Conservation (phyloP, 2,797 vertebrate genomes). For the Cetoscarus ocellatus region DNA sequence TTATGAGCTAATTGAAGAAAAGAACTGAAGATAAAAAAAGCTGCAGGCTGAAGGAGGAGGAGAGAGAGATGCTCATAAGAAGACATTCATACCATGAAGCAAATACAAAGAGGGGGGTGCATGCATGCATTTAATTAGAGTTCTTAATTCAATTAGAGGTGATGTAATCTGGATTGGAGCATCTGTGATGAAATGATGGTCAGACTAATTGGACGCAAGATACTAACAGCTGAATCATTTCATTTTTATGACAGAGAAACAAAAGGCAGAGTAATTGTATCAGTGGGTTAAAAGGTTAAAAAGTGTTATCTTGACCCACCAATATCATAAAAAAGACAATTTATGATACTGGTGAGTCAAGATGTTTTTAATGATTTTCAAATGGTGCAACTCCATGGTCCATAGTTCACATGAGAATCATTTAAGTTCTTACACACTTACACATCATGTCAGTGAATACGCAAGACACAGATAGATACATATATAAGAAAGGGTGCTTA, state of each 20-base stretch:
- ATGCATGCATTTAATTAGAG: constrained; percentile 21
- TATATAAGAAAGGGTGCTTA: too few species aligned
- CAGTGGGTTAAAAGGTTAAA: too few species aligned
- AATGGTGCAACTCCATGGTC: too few species aligned
- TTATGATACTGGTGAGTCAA: too few species aligned
- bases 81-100: neutral
- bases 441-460: too few species aligned
- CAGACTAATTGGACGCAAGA: constrained; percentile 21
- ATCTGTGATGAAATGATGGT: constrained; percentile 13
- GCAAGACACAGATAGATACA: too few species aligned
- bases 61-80: neutral
- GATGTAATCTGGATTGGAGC: constrained; percentile 20
- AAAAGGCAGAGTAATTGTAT: neutral
- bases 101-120: neutral
- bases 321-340: too few species aligned
- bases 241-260: neutral
- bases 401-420: too few species aligned
- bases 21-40: constrained; percentile 9
- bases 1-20: constrained; percentile 46
- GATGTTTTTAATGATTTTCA: too few species aligned
- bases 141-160: constrained; percentile 23
- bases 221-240: neutral
- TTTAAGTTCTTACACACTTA: too few species aligned
- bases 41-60: neutral
- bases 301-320: too few species aligned